These are phyloP conservation scores for Caerostris extrusa DNA, from an alignment of 1,140 invertebrate species.

Conservation along the genomic window DNA sequence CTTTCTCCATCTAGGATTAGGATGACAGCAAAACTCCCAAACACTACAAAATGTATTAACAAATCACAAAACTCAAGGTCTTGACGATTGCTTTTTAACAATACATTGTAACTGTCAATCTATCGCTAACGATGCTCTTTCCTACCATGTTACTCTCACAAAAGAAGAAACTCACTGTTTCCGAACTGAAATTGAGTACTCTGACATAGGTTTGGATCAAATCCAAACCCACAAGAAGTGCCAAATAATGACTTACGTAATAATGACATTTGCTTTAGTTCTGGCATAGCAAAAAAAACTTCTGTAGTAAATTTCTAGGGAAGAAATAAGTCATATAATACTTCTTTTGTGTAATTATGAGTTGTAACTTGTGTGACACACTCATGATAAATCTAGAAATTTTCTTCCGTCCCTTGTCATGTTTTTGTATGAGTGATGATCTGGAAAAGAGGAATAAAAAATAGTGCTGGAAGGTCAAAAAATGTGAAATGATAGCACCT, in stretches of 20 bases:
- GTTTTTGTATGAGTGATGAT: slow-evolving; percentile 1
- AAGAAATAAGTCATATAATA: neutral
- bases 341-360: slow-evolving; percentile 23
- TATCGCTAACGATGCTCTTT: neutral
- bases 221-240: neutral
- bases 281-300: neutral
- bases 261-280: slow-evolving; percentile 11
- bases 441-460: neutral
- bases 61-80: too few relatives aligned
- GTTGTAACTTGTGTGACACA: neutral
- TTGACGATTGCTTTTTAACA: neutral
- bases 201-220: neutral
- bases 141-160: neutral
- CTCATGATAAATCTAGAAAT: slow-evolving; percentile 7
- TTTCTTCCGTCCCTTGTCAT: slow-evolving; percentile 4
- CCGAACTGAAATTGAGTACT: neutral
- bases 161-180: neutral
- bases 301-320: neutral
- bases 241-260: neutral
- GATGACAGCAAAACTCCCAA: too few relatives aligned
- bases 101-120: neutral
- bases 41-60: too few relatives aligned
- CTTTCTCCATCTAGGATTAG: too few relatives aligned
- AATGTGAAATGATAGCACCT: neutral
- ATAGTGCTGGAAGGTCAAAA: neutral